These are phyloP conservation scores for Aromia moschata DNA, from an alignment of 2,888 invertebrate species.

Conservation along the genomic window DNA sequence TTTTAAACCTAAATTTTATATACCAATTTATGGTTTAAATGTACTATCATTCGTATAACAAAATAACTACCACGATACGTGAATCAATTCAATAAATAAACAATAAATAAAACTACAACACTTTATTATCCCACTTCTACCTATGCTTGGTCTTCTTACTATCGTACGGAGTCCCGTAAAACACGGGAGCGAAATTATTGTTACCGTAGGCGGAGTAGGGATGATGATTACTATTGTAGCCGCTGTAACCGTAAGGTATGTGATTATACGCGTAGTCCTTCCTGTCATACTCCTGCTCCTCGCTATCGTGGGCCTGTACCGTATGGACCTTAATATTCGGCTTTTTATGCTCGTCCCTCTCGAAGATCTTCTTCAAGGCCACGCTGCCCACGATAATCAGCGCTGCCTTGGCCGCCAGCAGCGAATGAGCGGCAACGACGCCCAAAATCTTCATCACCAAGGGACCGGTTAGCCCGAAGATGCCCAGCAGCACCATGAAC, in stretches of 20 bases:
- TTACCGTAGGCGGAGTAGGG: conserved; percentile 39
- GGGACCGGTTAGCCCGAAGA: conserved; percentile 74
- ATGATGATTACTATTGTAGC: conserved; percentile 21
- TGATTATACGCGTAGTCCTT: conserved; percentile 37
- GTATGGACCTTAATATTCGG: conserved; percentile 77
- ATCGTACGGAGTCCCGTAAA: conserved; percentile 28
- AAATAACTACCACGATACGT: too few relatives aligned
- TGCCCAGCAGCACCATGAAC: conserved; percentile 57
- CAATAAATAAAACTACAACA: conserved; percentile 8
- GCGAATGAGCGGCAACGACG: conserved; percentile 75
- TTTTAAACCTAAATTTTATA: too few relatives aligned
- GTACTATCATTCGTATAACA: too few relatives aligned
- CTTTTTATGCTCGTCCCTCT: conserved; percentile 71
- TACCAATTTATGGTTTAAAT: too few relatives aligned
- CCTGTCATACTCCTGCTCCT: conserved; percentile 57
- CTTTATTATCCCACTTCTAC: not conserved
- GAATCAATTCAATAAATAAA: conserved; percentile 2
- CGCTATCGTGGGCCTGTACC: conserved; percentile 47
- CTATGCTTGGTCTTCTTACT: conserved; percentile 21
- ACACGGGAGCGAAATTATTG: conserved; percentile 29
- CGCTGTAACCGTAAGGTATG: conserved; percentile 34
- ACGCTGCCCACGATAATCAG: conserved; percentile 77
- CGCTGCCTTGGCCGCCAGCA: conserved; percentile 78
- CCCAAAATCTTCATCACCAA: conserved; percentile 76
- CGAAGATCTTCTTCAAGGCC: conserved; percentile 76